A percentile compares a stretch with the other conserved stretches of the same genome.
Conservation (phyloP, 1,140 invertebrate species). For the Lineus longissimus region DNA sequence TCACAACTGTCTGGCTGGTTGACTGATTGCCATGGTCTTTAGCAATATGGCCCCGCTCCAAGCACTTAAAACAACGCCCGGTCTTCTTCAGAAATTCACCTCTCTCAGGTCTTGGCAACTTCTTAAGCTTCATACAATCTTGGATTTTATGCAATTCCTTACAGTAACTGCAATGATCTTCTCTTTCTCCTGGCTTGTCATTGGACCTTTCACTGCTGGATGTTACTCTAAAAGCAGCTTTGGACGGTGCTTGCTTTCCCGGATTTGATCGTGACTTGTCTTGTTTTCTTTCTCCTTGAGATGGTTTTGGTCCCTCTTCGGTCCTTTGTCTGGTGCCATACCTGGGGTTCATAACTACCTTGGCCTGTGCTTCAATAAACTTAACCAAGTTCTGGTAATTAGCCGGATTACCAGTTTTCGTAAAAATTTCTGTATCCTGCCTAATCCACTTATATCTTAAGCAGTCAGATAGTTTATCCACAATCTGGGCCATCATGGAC, state of each 20-base stretch:
- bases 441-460: constrained; percentile 1
- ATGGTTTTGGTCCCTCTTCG: not conserved
- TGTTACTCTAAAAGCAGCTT: not conserved
- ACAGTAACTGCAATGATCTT: not conserved
- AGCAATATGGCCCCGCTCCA: not conserved
- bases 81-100: constrained; percentile 3
- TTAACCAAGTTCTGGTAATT: not conserved
- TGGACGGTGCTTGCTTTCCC: not conserved
- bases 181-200: no score
- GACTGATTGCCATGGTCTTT: no score
- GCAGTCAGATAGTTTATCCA: constrained; percentile 6
- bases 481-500: not conserved
- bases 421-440: not conserved
- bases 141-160: not conserved
- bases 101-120: constrained; percentile 3
- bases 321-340: not conserved
- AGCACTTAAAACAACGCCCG: constrained; percentile 1
- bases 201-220: no score
- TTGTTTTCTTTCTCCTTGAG: not conserved
- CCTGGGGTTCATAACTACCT: not conserved
- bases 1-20: no score
- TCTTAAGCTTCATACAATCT: not conserved
- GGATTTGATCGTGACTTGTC: no score
- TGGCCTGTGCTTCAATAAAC: not conserved
- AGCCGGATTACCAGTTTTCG: not conserved